phyloP scores from a whole-genome alignment of 2,888 invertebrate genomes.

The Tetrapedia diversipes region DNA sequence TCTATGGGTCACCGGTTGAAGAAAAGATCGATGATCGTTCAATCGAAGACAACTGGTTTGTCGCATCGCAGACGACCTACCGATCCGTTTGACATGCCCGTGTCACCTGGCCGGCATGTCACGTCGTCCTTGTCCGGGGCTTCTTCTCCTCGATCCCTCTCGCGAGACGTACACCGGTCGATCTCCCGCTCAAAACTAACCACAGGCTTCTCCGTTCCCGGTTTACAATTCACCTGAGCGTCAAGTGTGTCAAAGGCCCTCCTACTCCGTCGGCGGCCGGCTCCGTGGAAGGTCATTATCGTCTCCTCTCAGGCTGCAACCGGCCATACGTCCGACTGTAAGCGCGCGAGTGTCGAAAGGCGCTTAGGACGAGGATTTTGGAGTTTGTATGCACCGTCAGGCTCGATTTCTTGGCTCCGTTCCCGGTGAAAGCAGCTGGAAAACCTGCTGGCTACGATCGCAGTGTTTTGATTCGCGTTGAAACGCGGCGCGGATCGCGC shows the following conservation, averaged over 20 bases:
- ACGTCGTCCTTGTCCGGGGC: slow-evolving; percentile 3
- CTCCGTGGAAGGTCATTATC: slow-evolving; percentile 82
- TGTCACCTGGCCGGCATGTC: slow-evolving; percentile 34
- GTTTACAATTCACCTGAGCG: slow-evolving; percentile 78
- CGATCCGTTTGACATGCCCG: slow-evolving; percentile 22
- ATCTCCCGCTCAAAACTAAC: slow-evolving; percentile 81
- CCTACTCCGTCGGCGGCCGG: slow-evolving; percentile 78
- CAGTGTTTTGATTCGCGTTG: neutral
- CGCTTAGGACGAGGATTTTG: slow-evolving; percentile 19
- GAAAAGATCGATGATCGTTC: slow-evolving; percentile 7
- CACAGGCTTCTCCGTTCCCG: slow-evolving; percentile 74
- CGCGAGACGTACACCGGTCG: slow-evolving; percentile 76
- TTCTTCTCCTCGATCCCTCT: slow-evolving; percentile 27
- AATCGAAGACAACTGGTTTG: slow-evolving; percentile 1
- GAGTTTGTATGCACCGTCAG: slow-evolving; percentile 14
- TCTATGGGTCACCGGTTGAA: neutral
- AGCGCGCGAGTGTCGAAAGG: slow-evolving; percentile 29
- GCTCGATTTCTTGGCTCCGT: neutral
- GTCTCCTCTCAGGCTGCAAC: slow-evolving; percentile 68
- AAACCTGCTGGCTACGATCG: neutral
- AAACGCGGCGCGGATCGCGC: neutral
- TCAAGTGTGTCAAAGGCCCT: slow-evolving; percentile 83
- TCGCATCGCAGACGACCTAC: slow-evolving; percentile 35
- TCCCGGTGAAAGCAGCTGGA: slow-evolving; percentile 43
- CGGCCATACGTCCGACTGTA: slow-evolving; percentile 37